These are phyloP conservation scores for Agapostemon virescens DNA, from an alignment of 2,888 invertebrate genomes.

Conservation along the genomic window DNA sequence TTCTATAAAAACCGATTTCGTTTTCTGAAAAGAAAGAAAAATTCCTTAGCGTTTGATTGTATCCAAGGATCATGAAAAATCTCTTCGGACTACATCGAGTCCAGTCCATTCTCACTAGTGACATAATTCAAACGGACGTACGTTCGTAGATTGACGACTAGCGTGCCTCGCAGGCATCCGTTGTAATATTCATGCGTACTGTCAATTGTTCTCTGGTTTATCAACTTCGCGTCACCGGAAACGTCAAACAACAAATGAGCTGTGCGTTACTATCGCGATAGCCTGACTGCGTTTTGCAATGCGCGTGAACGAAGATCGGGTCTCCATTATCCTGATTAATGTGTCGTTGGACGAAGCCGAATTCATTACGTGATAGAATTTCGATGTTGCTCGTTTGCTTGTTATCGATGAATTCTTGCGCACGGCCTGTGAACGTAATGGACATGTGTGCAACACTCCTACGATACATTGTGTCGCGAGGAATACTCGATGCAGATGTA, in stretches of 20 bases:
- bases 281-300: conserved; percentile 25
- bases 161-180: not conserved
- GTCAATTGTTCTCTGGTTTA: conserved; percentile 29
- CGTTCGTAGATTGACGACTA: conserved; percentile 7
- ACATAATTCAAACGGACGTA: not conserved
- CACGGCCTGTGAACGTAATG: not conserved
- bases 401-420: conserved; percentile 12
- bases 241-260: conserved; percentile 22
- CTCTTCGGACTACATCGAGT: not conserved
- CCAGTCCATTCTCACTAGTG: not conserved
- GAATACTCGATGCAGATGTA: not conserved
- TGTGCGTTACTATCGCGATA: conserved; percentile 17
- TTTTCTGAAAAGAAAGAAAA: not conserved
- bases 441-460: not conserved
- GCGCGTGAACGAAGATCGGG: not conserved
- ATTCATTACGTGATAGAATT: conserved; percentile 30
- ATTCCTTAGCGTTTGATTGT: not conserved
- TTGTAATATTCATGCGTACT: conserved; percentile 32
- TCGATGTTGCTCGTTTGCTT: not conserved
- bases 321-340: conserved; percentile 41
- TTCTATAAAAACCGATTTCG: too few relatives aligned
- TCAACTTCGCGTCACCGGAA: conserved; percentile 36
- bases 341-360: conserved; percentile 16
- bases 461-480: not conserved
- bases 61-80: not conserved